A percentile compares a stretch with the other conserved stretches of the same genome.
Conservation (phyloP, 2,113 vertebrate species). For the Lucifuga dentata region DNA sequence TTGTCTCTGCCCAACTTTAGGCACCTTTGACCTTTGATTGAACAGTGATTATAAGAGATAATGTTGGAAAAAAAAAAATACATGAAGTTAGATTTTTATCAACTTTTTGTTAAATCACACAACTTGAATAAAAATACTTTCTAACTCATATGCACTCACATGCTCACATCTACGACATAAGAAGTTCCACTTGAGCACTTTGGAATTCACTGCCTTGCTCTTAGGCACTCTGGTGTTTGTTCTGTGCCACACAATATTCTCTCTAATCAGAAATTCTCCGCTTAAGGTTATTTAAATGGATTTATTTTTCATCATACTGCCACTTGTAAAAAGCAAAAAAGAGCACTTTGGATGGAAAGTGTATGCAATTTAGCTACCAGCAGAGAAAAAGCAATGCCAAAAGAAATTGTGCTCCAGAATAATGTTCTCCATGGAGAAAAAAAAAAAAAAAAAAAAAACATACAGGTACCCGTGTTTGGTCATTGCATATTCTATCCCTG, state of each 20-base stretch:
- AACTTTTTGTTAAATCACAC: no score
- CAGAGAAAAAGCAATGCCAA: not conserved
- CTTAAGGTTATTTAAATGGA: constrained; percentile 5
- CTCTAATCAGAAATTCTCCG: not conserved
- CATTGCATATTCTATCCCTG: constrained; percentile 20
- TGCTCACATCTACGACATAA: not conserved
- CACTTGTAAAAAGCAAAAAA: not conserved
- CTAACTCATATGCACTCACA: no score
- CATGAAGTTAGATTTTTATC: no score
- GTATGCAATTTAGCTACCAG: not conserved
- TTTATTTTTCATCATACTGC: not conserved
- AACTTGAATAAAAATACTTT: no score
- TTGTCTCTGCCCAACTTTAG: no score
- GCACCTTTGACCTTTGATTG: constrained; percentile 35
- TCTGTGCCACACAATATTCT: not conserved
- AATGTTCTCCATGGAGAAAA: constrained; percentile 1
- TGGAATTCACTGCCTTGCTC: not conserved
- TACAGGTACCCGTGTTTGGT: constrained; percentile 37
- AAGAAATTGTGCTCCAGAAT: not conserved
- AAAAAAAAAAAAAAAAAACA: no score
- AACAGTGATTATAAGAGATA: constrained; percentile 3
- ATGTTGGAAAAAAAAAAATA: not conserved
- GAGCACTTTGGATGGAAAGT: not conserved
- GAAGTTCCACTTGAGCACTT: not conserved
- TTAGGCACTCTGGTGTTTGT: not conserved